Evolutionary conservation across 2,113 vertebrate genomes (phyloP).

Genomic region (Prunella himalayana): DNA sequence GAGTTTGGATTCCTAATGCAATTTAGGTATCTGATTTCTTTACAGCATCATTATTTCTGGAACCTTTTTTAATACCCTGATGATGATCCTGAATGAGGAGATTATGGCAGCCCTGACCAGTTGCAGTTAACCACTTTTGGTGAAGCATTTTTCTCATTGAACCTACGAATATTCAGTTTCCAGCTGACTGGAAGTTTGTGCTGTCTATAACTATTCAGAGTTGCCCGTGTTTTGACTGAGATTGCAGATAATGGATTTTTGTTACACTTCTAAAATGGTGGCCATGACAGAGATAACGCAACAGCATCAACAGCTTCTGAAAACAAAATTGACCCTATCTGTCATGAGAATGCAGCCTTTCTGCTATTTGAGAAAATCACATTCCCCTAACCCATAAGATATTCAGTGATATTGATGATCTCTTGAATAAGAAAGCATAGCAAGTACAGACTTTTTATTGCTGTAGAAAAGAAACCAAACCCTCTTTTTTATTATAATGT

Average conservation of each 20-base stretch:
- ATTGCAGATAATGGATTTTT: conserved; percentile 42
- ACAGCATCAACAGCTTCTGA: conserved; percentile 24
- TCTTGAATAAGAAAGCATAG: conserved; percentile 49
- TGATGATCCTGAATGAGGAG: background rate
- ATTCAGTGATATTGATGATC: conserved; percentile 51
- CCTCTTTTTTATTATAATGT: background rate
- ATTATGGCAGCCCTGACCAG: background rate
- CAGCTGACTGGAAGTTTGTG: background rate
- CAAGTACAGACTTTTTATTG: background rate
- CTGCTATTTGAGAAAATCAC: conserved; percentile 39
- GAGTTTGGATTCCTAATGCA: background rate
- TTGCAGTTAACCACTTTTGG: background rate
- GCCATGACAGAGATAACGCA: background rate
- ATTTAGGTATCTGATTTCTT: background rate
- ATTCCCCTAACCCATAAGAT: conserved; percentile 47
- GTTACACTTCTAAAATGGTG: conserved; percentile 1
- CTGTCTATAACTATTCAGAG: background rate
- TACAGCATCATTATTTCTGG: background rate
- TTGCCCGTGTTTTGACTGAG: background rate
- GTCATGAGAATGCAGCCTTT: conserved; percentile 36
- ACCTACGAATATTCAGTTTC: background rate
- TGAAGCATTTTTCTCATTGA: background rate
- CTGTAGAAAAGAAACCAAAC: background rate
- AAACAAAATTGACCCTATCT: conserved; percentile 57
- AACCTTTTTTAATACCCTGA: background rate